Evolutionary conservation across 2,797 vertebrate genomes (phyloP), one percentile per base, ranked within the genome.

Genomic region (Mionectes olivaceus): DNA sequence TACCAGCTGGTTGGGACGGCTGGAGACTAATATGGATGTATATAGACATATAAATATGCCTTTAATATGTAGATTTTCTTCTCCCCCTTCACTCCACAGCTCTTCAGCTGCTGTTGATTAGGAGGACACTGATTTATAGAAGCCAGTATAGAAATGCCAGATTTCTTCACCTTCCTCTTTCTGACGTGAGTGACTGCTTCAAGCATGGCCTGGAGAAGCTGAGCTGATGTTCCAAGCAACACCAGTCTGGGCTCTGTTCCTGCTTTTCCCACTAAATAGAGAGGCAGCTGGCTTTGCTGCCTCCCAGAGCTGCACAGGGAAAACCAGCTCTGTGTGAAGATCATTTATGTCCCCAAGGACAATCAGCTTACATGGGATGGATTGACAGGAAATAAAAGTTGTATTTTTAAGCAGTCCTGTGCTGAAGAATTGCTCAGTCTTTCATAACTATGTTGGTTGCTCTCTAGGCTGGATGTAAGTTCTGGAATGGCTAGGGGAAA

Each of bases 141-240:
- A 82, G 19, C 21, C 23, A 37, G 7, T 4, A 16, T 2, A 83
- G 44, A 85, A 92, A 88, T 18, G 19, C 23, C 41, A 12, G 21
- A 47, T 50, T 84, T 87, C 75, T 67, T 82, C 53, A 67, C 23
- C 30, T 92, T 68, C 82, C 74, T 19, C 17, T 81, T 59, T 74
- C 39, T 81, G 60, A 24, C 12, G 11, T 10, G 8, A 43, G n/a
- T 22, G 50, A 12, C 28, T 39, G 52, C 43, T 65, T 28, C 1
- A 0, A 33, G 47, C n/a, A 9, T 21, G 19, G 41, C 22, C 79
- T 79, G n/a, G 37, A 60, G 46, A 56, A 79, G 75, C 49, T 39
- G 80, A 64, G 49, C 49, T 59, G 55, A 30, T 79, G 25, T 59
- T 82, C 86, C 55, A 50, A 87, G 35, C 55, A 63, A 15, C 61